These are phyloP conservation scores for Biston stratarius DNA, from an alignment of 2,888 invertebrate species.

Conservation along the genomic window DNA sequence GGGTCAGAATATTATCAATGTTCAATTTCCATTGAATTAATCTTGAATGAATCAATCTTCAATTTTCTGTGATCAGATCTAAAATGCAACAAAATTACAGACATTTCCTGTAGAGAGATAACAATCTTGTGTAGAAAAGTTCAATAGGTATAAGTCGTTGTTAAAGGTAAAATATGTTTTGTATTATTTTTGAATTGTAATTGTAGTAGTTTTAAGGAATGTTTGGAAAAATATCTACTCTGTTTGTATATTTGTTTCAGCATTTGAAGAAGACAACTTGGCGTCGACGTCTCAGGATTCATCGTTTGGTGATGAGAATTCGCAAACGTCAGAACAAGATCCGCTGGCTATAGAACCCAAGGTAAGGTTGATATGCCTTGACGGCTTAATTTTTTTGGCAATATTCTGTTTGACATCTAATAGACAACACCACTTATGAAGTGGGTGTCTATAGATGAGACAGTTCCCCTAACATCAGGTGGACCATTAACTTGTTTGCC, in stretches of 20 bases:
- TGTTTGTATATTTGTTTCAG: too few relatives aligned
- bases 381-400: background rate
- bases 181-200: background rate
- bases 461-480: too few relatives aligned
- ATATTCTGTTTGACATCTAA: too few relatives aligned
- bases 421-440: too few relatives aligned
- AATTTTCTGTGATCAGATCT: too few relatives aligned
- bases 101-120: background rate
- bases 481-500: too few relatives aligned
- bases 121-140: background rate
- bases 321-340: slow-evolving; percentile 76
- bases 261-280: slow-evolving; percentile 89
- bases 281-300: slow-evolving; percentile 90
- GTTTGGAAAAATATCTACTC: background rate
- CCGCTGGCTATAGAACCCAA: slow-evolving; percentile 82
- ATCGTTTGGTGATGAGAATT: slow-evolving; percentile 82
- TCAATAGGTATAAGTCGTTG: background rate
- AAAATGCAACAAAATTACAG: too few relatives aligned
- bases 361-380: slow-evolving; percentile 56
- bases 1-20: too few relatives aligned
- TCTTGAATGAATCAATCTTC: too few relatives aligned
- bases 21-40: too few relatives aligned
- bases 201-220: background rate
- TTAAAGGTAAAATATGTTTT: background rate
- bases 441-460: too few relatives aligned